A percentile compares a stretch with the other conserved stretches of the same genome.
Conservation (phyloP, 2,888 invertebrate genomes). For the Tribolium freemani region DNA sequence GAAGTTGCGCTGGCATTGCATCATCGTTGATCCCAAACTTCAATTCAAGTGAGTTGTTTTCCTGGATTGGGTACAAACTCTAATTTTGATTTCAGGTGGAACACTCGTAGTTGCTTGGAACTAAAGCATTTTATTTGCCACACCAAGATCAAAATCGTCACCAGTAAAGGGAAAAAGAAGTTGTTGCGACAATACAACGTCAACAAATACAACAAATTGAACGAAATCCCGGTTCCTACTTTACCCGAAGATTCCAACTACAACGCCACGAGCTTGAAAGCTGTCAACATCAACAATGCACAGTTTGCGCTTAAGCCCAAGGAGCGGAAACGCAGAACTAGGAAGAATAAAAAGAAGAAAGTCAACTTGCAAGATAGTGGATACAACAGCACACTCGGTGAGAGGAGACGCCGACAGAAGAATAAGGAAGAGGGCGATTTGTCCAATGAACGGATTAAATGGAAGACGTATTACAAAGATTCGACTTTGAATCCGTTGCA, state of each 20-base stretch:
- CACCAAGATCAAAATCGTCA: slow-evolving; percentile 71
- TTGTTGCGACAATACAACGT: slow-evolving; percentile 69
- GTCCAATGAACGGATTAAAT: slow-evolving; percentile 70
- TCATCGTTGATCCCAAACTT: slow-evolving; percentile 80
- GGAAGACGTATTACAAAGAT: slow-evolving; percentile 72
- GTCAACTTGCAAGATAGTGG: slow-evolving; percentile 56
- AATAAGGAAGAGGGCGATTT: slow-evolving; percentile 27
- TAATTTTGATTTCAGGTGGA: slow-evolving; percentile 73
- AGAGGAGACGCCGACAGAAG: slow-evolving; percentile 25
- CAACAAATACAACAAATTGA: slow-evolving; percentile 68
- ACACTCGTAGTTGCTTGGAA: slow-evolving; percentile 75
- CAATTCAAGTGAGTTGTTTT: slow-evolving; percentile 73
- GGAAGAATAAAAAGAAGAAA: slow-evolving; percentile 68
- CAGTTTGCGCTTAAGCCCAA: slow-evolving; percentile 49
- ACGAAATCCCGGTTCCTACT: slow-evolving; percentile 71
- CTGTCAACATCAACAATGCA: slow-evolving; percentile 47
- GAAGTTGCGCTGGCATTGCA: slow-evolving; percentile 79
- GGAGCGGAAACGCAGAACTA: slow-evolving; percentile 64
- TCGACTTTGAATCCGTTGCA: slow-evolving; percentile 71
- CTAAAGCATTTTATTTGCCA: slow-evolving; percentile 81
- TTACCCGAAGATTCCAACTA: slow-evolving; percentile 65
- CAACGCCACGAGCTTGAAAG: slow-evolving; percentile 48
- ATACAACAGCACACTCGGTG: slow-evolving; percentile 51
- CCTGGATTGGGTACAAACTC: no score
- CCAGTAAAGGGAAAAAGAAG: slow-evolving; percentile 69